phyloP scores from a whole-genome alignment of 2,797 vertebrate species.

The Cyprinodon diabolis region DNA sequence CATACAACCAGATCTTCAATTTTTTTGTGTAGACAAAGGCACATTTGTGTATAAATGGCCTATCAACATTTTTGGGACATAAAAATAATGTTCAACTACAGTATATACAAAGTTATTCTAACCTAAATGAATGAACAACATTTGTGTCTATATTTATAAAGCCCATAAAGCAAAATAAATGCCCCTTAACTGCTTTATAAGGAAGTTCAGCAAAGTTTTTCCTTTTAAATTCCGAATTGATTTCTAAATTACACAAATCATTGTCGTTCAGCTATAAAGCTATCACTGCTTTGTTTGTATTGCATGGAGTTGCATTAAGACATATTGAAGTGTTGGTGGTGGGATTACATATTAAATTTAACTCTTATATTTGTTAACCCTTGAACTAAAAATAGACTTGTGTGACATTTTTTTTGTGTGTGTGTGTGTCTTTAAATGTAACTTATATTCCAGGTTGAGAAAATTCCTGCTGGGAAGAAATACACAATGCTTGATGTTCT shows the following conservation, averaged over 20 bases:
- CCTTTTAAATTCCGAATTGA: neutral
- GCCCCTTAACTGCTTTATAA: neutral
- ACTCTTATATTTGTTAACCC: neutral
- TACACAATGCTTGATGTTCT: conserved; percentile 87
- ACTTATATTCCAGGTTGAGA: conserved; percentile 33
- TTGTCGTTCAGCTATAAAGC: no score
- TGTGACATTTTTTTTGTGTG: neutral
- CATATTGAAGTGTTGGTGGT: neutral
- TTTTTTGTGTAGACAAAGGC: no score
- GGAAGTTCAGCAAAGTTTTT: no score
- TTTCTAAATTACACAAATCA: neutral
- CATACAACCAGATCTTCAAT: no score
- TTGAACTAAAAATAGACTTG: neutral
- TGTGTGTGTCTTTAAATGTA: neutral
- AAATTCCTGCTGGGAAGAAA: conserved; percentile 35
- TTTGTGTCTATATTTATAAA: neutral
- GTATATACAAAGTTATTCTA: no score
- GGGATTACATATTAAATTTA: neutral
- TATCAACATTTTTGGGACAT: no score
- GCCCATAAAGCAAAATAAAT: neutral
- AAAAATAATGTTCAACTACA: no score
- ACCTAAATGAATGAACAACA: no score
- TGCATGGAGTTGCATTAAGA: neutral
- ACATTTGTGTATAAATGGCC: neutral
- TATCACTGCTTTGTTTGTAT: no score